Base-by-base conservation (phyloP, 2,113 vertebrate genomes). In the Xyliphius kryptos region DNA sequence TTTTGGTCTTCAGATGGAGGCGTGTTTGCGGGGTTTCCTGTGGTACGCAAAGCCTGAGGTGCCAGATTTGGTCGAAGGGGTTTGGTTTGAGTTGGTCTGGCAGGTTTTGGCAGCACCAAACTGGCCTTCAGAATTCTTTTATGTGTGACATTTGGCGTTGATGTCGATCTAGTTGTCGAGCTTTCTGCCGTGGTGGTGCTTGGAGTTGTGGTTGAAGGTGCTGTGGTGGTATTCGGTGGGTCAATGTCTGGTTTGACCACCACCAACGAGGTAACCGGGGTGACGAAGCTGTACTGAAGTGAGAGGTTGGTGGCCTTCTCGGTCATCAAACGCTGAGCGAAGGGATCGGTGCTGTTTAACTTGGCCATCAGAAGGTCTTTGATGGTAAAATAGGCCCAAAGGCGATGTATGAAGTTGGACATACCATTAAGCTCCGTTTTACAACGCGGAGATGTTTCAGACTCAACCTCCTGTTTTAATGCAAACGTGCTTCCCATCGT, bases 321-420 rank as follows among this genome's bases (percentile, higher is more conserved):
- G 3, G 76, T 65, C 26, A 94, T 78, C 16, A 90, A 53, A 17
- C 74, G 79, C 59, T 81, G 83, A 8, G 62, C 75, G 0, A 70
- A 63, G 0, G 81, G 67, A 51, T 91, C 83, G 1, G 71, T 78
- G 11, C 79, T 59, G 22, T 82, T 87, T 26, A 91, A 75, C 58
- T 82, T 83, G 19, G 82, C 82, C 48, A 85, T 73, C 1, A 92
- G 76, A 52, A 92, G 76, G 63, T 92, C 86, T 37, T 87, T 86
- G 74, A 89, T 90, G 41, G 89, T 92, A 67, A 85, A 82, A 58
- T 90, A 91, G 0, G 89, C 90, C 90, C 89, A 93, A 14, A 92
- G 85, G 3, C 81, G 85, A 15, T 58, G 74, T 20, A 91, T 87
- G 55, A 91, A 90, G 63, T 53, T 84, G 12, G 78, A 78, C 12